A percentile compares a stretch with the other conserved stretches of the same genome.
Conservation (phyloP, 2,113 vertebrate genomes). For the Uria aalge region DNA sequence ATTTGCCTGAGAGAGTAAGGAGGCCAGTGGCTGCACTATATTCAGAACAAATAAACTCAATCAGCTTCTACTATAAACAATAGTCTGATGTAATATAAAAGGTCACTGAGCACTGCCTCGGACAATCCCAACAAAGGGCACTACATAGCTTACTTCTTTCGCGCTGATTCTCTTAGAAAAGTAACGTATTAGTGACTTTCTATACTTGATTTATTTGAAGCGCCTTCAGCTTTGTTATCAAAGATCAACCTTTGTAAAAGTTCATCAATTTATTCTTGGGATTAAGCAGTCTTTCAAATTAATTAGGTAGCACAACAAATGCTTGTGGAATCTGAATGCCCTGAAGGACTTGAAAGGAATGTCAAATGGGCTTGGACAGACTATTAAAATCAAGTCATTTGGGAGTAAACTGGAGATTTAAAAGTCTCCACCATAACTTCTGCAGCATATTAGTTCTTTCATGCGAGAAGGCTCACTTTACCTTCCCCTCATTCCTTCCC, state of each 20-base stretch:
- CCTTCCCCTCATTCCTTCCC: neutral
- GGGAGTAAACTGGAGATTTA: neutral
- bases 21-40: neutral
- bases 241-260: neutral
- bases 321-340: neutral
- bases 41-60: neutral
- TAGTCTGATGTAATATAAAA: neutral
- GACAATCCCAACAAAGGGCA: neutral
- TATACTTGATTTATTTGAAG: neutral
- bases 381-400: conserved; percentile 8
- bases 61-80: neutral
- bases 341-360: neutral
- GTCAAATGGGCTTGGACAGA: neutral
- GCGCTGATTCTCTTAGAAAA: neutral
- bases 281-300: conserved; percentile 12
- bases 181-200: neutral
- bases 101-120: neutral
- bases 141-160: neutral
- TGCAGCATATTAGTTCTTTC: neutral
- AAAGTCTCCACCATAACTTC: neutral
- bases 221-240: neutral
- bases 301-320: conserved; percentile 14
- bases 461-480: neutral
- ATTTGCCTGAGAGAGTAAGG: neutral
- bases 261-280: neutral